Evolutionary conservation across 23 tunicate genomes (phyloP).

Genomic region (Clavelina lepadiformis): DNA sequence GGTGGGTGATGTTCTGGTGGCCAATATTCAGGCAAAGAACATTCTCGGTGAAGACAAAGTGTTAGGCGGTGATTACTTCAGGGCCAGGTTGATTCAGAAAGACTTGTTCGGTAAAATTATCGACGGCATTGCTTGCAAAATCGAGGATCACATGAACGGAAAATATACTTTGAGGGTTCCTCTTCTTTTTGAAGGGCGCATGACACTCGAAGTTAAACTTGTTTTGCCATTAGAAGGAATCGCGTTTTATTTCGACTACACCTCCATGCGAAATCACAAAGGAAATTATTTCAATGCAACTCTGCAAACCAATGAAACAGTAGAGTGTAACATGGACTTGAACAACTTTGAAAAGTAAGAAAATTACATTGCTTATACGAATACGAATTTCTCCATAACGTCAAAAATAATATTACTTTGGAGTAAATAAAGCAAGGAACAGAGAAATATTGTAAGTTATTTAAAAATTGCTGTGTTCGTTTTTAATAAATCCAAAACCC

Average conservation of each 20-base stretch:
- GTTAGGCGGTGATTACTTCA: slow-evolving; percentile 2
- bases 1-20: slow-evolving; percentile 2
- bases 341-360: slow-evolving; percentile 6
- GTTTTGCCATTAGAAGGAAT: slow-evolving; percentile 14
- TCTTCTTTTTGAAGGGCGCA: slow-evolving; percentile 2
- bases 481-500: too few relatives aligned
- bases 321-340: slow-evolving; percentile 16
- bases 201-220: slow-evolving; percentile 16
- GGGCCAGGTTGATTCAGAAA: too few relatives aligned
- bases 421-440: too few relatives aligned
- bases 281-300: slow-evolving; percentile 11
- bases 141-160: slow-evolving; percentile 16
- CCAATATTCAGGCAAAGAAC: not conserved
- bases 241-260: not conserved
- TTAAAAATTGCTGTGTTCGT: too few relatives aligned
- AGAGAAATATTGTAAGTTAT: too few relatives aligned
- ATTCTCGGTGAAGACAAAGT: not conserved
- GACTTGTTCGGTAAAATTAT: not conserved
- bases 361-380: not conserved
- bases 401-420: not conserved
- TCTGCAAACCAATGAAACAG: slow-evolving; percentile 10
- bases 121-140: slow-evolving; percentile 22
- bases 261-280: slow-evolving; percentile 1
- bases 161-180: slow-evolving; percentile 14
- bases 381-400: not conserved